phyloP scores from a whole-genome alignment of 1,140 invertebrate species.

The Chymomyza costata region DNA sequence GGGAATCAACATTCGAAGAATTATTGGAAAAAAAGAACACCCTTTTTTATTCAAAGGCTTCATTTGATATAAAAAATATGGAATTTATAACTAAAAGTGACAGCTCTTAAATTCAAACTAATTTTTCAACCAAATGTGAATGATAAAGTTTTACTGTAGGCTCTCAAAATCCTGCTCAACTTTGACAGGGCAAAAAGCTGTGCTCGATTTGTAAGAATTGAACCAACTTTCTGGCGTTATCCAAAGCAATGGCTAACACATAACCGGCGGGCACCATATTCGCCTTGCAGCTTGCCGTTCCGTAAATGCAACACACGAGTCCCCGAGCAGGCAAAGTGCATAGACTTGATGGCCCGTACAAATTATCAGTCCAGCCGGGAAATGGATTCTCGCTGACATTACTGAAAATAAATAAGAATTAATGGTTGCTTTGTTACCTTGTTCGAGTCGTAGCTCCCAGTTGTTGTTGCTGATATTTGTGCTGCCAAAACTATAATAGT shows the following conservation, averaged over 20 bases:
- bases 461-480: slow-evolving; percentile 58
- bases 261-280: slow-evolving; percentile 89
- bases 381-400: slow-evolving; percentile 82
- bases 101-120: too few species aligned
- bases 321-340: slow-evolving; percentile 79
- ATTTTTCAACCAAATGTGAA: too few species aligned
- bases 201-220: background rate
- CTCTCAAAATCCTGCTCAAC: too few species aligned
- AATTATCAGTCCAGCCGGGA: slow-evolving; percentile 87
- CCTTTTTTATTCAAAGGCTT: too few species aligned
- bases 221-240: slow-evolving; percentile 76
- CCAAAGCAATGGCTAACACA: slow-evolving; percentile 83
- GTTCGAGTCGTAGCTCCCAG: slow-evolving; percentile 3
- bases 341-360: slow-evolving; percentile 84
- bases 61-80: too few species aligned
- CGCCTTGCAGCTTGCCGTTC: slow-evolving; percentile 77
- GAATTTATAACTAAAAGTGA: too few species aligned
- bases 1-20: too few species aligned
- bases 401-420: slow-evolving; percentile 77
- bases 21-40: too few species aligned
- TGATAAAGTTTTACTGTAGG: too few species aligned
- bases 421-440: slow-evolving; percentile 57
- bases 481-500: slow-evolving; percentile 59
- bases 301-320: slow-evolving; percentile 81
- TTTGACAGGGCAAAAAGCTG: background rate